Evolutionary conservation across 2,797 vertebrate species (phyloP).

Genomic region (Brachyalestes nurse): DNA sequence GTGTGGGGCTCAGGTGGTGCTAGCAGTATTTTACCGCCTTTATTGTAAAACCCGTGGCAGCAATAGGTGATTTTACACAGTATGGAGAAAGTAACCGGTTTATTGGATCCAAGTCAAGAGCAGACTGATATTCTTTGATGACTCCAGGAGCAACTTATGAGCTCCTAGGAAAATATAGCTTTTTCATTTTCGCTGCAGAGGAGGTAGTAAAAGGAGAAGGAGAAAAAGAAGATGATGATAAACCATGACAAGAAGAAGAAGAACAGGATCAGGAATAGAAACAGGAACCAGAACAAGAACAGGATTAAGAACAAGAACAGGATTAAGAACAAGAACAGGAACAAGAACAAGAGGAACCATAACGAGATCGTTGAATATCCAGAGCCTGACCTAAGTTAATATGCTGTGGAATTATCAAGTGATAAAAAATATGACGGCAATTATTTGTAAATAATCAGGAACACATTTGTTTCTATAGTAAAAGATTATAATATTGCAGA

Average conservation of each 20-base stretch:
- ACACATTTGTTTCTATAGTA: background rate
- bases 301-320: background rate
- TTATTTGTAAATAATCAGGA: background rate
- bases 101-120: conserved; percentile 33
- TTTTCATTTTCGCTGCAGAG: background rate
- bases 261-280: background rate
- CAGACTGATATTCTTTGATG: background rate
- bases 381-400: background rate
- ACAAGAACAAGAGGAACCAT: background rate
- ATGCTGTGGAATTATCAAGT: background rate
- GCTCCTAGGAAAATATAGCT: background rate
- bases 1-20: conserved; percentile 14
- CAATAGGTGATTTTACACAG: conserved; percentile 21
- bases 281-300: too few relatives aligned
- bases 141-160: background rate
- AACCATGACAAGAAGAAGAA: background rate
- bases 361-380: background rate
- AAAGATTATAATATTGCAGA: background rate
- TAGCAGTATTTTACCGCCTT: background rate
- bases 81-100: conserved; percentile 15
- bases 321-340: background rate
- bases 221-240: background rate
- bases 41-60: conserved; percentile 18
- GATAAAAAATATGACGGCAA: background rate
- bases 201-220: background rate